Base-by-base conservation (phyloP, 1,140 invertebrate species). In the Matsumurasca onukii region DNA sequence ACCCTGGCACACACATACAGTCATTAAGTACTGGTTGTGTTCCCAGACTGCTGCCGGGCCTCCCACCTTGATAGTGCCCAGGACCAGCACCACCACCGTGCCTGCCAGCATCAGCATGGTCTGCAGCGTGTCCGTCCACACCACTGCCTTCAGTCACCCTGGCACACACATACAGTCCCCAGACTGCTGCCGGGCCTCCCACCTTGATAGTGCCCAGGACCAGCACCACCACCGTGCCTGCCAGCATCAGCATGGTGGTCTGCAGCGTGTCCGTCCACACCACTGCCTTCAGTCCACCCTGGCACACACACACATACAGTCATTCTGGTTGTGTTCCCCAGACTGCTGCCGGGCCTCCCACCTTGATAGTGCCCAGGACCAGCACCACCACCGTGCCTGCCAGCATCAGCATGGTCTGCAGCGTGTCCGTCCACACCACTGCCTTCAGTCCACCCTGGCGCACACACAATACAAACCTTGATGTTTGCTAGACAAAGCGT, bases 191-290 rank as follows among this genome's bases (percentile, higher is more conserved):
- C 0, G 91, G 71, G 0, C 91, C 89, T 2, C 91, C 91, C 12
- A 86, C 82, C 24, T 86, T 82, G 0, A 80, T 68, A 0, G 86
- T 86, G 1, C 91, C 92, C 69, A 90, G 80, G 0, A 90, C 76
- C 0, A 89, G 79, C 0, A 93, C 87, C 0, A 84, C 79, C 0
- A 92, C 78, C 9, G 92, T 82, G 0, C 90, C 90, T 0, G 82
- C 83, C 65, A 91, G 82, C 88, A 94, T 94, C 1, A 93, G 82
- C 31, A 88, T 79, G 2, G 90, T 87, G 0, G 87, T 88, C 79
- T 95, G 93, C 49, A 95, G 84, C 0, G 90, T 87, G 79, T 95
- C 93, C 1, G 93, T 94, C 91, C 91, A 93, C 22, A 95, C 88
- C 55, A 95, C 92, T 0, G 92, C 92, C 79, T 93, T 93, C 70